These are phyloP conservation scores for Melinopterus prodromus DNA, from an alignment of 2,888 invertebrate species.

Conservation along the genomic window DNA sequence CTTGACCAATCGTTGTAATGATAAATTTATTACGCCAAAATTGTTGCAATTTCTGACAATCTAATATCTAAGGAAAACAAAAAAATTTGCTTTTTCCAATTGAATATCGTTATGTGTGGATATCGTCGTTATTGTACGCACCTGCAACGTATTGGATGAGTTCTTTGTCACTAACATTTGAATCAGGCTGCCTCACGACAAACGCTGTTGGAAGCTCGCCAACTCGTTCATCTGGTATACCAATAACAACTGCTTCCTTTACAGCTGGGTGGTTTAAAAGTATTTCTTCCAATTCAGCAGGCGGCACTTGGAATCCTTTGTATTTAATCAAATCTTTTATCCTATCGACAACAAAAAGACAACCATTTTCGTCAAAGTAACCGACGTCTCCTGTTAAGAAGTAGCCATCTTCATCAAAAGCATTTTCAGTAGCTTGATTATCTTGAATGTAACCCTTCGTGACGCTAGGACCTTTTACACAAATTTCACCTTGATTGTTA, in stretches of 20 bases:
- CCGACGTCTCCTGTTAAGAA: constrained; percentile 81
- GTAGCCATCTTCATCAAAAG: constrained; percentile 77
- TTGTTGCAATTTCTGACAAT: too few relatives aligned
- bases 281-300: constrained; percentile 85
- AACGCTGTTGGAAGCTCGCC: constrained; percentile 83
- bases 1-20: not conserved
- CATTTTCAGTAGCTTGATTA: constrained; percentile 66
- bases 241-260: constrained; percentile 83
- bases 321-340: constrained; percentile 90
- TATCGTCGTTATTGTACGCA: constrained; percentile 46
- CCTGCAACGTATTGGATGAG: constrained; percentile 60
- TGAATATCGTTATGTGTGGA: not conserved
- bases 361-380: constrained; percentile 77
- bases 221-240: constrained; percentile 73
- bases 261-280: constrained; percentile 75
- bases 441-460: constrained; percentile 78
- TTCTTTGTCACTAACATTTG: constrained; percentile 60
- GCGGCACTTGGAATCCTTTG: constrained; percentile 82
- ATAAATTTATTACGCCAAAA: not conserved
- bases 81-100: constrained; percentile 6
- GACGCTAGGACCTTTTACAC: constrained; percentile 73
- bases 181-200: constrained; percentile 69
- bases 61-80: not conserved
- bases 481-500: constrained; percentile 78
- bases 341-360: constrained; percentile 81